Evolutionary conservation across 2,797 vertebrate genomes (phyloP), one percentile per base, ranked within the genome.

Genomic region (Sebastes kiyomatsui): DNA sequence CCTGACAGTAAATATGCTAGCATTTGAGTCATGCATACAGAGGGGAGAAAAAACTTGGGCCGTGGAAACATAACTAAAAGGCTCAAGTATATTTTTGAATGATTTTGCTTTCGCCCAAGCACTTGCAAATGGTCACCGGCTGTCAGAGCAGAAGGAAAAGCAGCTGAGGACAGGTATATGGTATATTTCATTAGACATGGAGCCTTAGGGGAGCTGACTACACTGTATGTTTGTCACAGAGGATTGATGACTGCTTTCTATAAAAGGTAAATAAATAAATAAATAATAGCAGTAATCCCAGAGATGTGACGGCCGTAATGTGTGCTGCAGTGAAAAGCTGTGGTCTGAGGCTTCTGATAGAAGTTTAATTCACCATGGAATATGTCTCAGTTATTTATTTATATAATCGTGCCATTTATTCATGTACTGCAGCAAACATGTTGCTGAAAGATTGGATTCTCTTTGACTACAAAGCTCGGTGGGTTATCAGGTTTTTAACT

Each of bases 231-330:
- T 93, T 94, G 92, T 91, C 92, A 90, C 83, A 77, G 81, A 90
- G 91, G 91, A 95, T 94, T 94, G 94, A 95, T 93, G 93, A 88
- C 90, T 90, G 84, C 90, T 91, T 94, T 92, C 81, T 88, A 83
- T 89, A 86, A 91, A 46, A 90, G 69, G 81, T 90, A 94, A 93
- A 94, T 92, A 94, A 94, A 94, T 90, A 94, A 94, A 94, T 93
- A 95, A 95, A 95, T 91, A 94, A 93, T 78, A 64, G 71, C 77
- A 78, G 75, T 94, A 94, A 95, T 94, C 90, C 93, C 73, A 33
- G 67, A 92, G 86, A 94, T 91, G 90, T 85, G 88, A 89, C 55
- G 72, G 87, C 90, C 86, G 89, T 89, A 93, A 93, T 93, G 85
- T 87, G 85, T 69, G 87, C 82, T 75, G 82, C 84, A 88, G 88